These are phyloP conservation scores for Gyrodactylus salaris DNA, from an alignment of 1,140 invertebrate genomes.

Conservation along the genomic window DNA sequence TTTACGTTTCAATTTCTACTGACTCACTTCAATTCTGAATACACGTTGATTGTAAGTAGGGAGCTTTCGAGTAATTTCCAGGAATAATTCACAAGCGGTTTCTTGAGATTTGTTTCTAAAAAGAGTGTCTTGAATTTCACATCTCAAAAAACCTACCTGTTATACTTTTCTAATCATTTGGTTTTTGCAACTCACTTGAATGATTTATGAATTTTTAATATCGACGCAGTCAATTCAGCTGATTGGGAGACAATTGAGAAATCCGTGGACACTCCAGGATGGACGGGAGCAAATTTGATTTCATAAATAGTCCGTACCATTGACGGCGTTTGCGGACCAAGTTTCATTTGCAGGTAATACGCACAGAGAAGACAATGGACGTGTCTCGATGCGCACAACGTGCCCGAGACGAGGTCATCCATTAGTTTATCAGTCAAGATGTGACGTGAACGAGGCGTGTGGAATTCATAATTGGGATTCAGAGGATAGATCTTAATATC, in stretches of 20 bases:
- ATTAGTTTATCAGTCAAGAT: neutral
- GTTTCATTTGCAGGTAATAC: neutral
- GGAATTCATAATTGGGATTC: neutral
- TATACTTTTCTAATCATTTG: no score
- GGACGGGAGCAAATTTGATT: neutral
- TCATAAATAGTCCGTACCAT: neutral
- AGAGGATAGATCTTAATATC: neutral
- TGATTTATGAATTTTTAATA: neutral
- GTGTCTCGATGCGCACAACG: neutral
- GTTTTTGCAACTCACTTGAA: no score
- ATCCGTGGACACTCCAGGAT: neutral
- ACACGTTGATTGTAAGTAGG: neutral
- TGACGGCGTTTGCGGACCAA: neutral
- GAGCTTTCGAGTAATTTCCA: neutral
- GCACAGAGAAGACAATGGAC: neutral
- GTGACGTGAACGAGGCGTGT: neutral
- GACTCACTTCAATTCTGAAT: neutral
- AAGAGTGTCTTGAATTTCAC: neutral
- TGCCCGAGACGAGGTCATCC: neutral
- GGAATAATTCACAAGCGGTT: neutral
- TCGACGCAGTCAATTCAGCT: neutral
- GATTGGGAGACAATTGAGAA: neutral
- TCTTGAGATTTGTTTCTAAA: neutral
- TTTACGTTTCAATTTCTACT: no score
- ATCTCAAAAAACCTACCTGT: no score